phyloP scores from a whole-genome alignment of 2,888 invertebrate species.

The Eupsilia transversa region DNA sequence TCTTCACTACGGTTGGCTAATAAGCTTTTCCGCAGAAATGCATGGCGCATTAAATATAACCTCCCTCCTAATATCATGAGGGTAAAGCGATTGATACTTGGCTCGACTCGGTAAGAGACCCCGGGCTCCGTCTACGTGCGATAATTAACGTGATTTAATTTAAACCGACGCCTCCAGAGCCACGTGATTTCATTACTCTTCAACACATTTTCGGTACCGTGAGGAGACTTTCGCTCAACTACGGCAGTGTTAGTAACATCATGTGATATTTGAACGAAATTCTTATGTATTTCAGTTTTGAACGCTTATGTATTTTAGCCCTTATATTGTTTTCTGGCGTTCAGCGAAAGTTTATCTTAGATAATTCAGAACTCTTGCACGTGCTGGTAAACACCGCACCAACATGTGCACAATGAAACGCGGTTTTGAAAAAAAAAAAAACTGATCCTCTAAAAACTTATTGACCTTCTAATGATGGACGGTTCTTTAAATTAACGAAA shows the following conservation, averaged over 20 bases:
- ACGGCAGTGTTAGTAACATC: conserved; percentile 23
- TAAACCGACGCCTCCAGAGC: conserved; percentile 80
- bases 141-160: conserved; percentile 87
- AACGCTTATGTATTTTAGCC: conserved; percentile 12
- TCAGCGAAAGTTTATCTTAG: not conserved
- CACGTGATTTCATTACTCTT: conserved; percentile 85
- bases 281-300: conserved; percentile 17
- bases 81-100: conserved; percentile 46
- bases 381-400: not conserved
- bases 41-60: conserved; percentile 47
- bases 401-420: not conserved
- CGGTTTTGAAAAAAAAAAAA: too few species aligned
- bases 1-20: not conserved
- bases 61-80: conserved; percentile 45
- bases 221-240: conserved; percentile 33
- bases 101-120: conserved; percentile 50
- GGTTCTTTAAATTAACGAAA: too few species aligned
- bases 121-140: conserved; percentile 71
- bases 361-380: not conserved
- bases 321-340: not conserved
- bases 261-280: conserved; percentile 41
- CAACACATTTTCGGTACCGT: conserved; percentile 78
- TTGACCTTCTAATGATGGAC: too few species aligned
- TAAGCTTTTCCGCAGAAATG: conserved; percentile 34
- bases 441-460: too few species aligned